These are phyloP conservation scores for Callithrix jacchus DNA, from an alignment of 2,113 vertebrate genomes.

Conservation along the genomic window DNA sequence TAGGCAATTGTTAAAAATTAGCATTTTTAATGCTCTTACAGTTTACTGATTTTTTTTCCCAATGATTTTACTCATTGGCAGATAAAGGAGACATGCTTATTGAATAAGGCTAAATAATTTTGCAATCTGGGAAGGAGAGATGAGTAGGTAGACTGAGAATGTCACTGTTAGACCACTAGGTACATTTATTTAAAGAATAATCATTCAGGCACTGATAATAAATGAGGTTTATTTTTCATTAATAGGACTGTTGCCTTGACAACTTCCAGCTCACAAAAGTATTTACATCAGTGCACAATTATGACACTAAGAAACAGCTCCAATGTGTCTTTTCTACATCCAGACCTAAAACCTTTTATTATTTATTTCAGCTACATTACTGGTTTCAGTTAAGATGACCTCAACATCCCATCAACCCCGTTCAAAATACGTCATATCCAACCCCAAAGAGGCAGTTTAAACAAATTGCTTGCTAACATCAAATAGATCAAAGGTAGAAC, in stretches of 20 bases:
- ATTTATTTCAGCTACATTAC: background rate
- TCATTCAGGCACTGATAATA: constrained; percentile 66
- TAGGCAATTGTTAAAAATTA: constrained; percentile 71
- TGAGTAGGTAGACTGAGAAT: constrained; percentile 29
- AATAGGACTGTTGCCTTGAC: constrained; percentile 71
- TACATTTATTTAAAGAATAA: constrained; percentile 21
- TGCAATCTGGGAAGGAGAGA: constrained; percentile 31
- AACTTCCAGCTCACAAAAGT: constrained; percentile 65
- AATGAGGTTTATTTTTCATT: constrained; percentile 72
- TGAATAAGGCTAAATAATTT: constrained; percentile 40
- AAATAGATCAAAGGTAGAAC: constrained; percentile 8
- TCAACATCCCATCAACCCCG: background rate
- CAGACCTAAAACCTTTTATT: background rate
- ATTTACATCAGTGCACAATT: constrained; percentile 47
- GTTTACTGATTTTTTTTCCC: background rate
- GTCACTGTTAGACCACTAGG: constrained; percentile 41
- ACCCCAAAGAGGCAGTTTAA: background rate
- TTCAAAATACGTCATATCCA: background rate
- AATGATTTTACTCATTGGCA: constrained; percentile 6
- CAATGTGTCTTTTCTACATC: background rate
- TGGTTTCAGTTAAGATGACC: background rate
- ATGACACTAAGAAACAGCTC: constrained; percentile 22
- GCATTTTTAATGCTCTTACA: constrained; percentile 54
- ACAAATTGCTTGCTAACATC: background rate
- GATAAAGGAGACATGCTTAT: constrained; percentile 9